phyloP scores from a whole-genome alignment of 2,888 invertebrate genomes.

The Venusia cambrica region DNA sequence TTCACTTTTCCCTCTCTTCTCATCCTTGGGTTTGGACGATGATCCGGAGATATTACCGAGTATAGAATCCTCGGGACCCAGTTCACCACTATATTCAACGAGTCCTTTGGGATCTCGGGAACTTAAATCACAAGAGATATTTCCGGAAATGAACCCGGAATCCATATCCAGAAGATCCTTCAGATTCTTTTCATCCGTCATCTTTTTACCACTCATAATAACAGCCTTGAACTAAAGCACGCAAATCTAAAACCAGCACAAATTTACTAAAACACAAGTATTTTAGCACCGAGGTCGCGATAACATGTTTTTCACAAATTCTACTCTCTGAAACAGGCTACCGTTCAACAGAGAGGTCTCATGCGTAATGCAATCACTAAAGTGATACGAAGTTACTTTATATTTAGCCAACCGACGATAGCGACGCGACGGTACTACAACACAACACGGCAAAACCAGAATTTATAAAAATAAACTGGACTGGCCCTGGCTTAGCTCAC shows the following conservation, averaged over 20 bases:
- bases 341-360: constrained; percentile 40
- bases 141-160: constrained; percentile 64
- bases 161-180: constrained; percentile 59
- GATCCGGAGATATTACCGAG: too few relatives aligned
- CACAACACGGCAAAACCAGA: too few relatives aligned
- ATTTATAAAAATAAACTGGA: too few relatives aligned
- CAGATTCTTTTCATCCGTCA: constrained; percentile 51
- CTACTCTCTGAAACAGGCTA: constrained; percentile 34
- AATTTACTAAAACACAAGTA: constrained; percentile 15
- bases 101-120: constrained; percentile 36
- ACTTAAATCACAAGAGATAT: constrained; percentile 40
- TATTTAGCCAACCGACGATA: constrained; percentile 1
- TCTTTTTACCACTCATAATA: constrained; percentile 70
- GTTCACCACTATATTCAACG: constrained; percentile 34
- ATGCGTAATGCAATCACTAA: constrained; percentile 50
- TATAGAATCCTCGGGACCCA: too few relatives aligned
- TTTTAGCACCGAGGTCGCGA: constrained; percentile 37
- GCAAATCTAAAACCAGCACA: constrained; percentile 19
- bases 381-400: constrained; percentile 21
- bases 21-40: constrained; percentile 20
- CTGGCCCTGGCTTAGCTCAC: too few relatives aligned
- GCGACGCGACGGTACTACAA: constrained; percentile 2
- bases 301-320: constrained; percentile 50
- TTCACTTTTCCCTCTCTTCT: constrained; percentile 34
- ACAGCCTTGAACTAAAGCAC: constrained; percentile 37